Base-by-base conservation (phyloP, 2,888 invertebrate genomes). In the Drosophila birchii region DNA sequence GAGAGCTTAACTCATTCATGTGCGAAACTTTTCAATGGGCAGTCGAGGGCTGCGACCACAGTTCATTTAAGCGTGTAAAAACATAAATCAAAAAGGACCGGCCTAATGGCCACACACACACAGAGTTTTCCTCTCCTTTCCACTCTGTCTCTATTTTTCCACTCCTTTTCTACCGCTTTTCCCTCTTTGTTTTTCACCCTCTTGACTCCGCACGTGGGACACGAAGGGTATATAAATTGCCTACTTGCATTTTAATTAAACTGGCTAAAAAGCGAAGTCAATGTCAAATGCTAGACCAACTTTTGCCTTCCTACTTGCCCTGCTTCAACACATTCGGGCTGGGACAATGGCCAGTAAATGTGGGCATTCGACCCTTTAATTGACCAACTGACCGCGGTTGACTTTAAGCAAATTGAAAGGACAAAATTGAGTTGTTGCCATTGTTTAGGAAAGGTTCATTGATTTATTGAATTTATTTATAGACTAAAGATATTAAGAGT, bases 161-260 rank as follows among this genome's bases (percentile, higher is more conserved):
- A 44, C 14, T 55, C 16, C 41, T 23, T 61, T 18, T 32, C 23
- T 14, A 5, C 55, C 60, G 6, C 23, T 34, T 43, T 18, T 7
- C 39, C 57, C 26, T 7, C 34, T 59, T 34, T 58, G 58, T 54
- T 63, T 38, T 55, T 51, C 49, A 29, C 45, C 45, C 41, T 16
- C 39, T 72, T 61, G 73, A 70, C 59, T 43, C 68, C 72, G 70
- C 72, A 59, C 76, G n/a, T 73, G 79, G 84, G 69, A 81, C 86
- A 86, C 78, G 80, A 69, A 85, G 87, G 85, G 86, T 87, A 87
- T 87, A 87, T 87, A 86, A 86, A 86, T 86, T 86, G 86, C 86
- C 87, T 86, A 87, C 86, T 86, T 86, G 85, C 83, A 83, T 86
- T 86, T 86, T 87, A 86, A 86, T 86, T 86, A 87, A 86, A 85